phyloP scores from a whole-genome alignment of 2,888 invertebrate species.

The Stenurella melanura region DNA sequence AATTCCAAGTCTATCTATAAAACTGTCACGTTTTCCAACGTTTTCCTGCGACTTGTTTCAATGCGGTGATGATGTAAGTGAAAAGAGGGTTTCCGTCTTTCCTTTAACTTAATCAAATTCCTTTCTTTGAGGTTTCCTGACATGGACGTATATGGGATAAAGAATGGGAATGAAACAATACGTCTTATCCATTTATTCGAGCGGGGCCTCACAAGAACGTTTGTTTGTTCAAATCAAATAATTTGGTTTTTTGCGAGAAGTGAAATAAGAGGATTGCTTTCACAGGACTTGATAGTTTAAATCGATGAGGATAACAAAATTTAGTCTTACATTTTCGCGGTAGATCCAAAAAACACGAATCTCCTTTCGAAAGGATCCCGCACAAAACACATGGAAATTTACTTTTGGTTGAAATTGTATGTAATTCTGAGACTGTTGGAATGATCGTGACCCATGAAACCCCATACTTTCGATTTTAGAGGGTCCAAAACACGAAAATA shows the following conservation, averaged over 20 bases:
- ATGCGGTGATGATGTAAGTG: conserved; percentile 33
- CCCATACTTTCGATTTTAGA: no score
- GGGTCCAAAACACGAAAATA: no score
- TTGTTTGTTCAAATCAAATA: conserved; percentile 1
- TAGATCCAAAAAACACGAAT: no score
- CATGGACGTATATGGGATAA: conserved; percentile 16
- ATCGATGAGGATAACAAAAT: no score
- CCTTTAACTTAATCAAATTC: conserved; percentile 38
- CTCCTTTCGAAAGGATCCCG: no score
- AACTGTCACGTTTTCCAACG: conserved; percentile 35
- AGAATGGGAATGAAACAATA: conserved; percentile 21
- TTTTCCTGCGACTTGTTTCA: conserved; percentile 33
- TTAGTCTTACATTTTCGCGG: no score
- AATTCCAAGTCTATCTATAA: conserved; percentile 30
- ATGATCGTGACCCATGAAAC: no score
- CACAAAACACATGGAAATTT: no score
- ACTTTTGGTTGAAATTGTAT: no score
- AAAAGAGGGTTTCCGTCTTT: conserved; percentile 30
- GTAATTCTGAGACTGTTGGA: no score
- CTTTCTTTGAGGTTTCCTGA: conserved; percentile 36
- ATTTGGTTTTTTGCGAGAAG: background rate
- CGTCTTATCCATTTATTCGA: conserved; percentile 10
- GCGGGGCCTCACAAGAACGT: background rate
- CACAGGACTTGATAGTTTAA: no score
- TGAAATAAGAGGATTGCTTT: no score